Evolutionary conservation across 2,113 vertebrate species (phyloP).

Genomic region (Ciconia boyciana): DNA sequence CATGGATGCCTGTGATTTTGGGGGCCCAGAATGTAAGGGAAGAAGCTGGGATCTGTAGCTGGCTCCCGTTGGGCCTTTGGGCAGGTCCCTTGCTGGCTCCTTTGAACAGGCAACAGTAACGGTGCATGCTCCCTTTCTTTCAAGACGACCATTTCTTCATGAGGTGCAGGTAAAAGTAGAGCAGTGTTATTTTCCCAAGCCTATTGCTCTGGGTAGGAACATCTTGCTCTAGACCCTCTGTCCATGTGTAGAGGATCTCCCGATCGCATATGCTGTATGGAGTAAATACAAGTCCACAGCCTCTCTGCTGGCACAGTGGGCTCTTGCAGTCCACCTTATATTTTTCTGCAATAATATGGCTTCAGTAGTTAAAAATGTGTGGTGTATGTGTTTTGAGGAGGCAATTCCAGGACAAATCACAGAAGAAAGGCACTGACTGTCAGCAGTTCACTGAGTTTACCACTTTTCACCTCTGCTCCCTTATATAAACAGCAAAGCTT

Average conservation of each 20-base stretch:
- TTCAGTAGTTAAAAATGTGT: not conserved
- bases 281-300: not conserved
- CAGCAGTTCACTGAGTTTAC: not conserved
- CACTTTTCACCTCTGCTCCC: not conserved
- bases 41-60: not conserved
- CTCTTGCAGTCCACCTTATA: not conserved
- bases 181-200: not conserved
- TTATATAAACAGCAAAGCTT: not conserved
- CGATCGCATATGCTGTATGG: not conserved
- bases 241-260: not conserved
- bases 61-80: fast-evolving
- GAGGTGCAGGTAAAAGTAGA: not conserved
- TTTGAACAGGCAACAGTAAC: not conserved
- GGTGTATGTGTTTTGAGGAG: not conserved
- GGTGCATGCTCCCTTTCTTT: not conserved
- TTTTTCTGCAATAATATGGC: not conserved
- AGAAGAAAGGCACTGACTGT: not conserved
- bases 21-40: not conserved
- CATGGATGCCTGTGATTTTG: not conserved
- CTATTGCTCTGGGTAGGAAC: not conserved
- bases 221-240: not conserved
- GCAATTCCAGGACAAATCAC: not conserved
- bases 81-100: not conserved
- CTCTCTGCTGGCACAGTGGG: not conserved
- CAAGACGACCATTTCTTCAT: not conserved